Evolutionary conservation across 2,888 invertebrate species (phyloP), one percentile per base, ranked within the genome.

Genomic region (Rutpela maculata): DNA sequence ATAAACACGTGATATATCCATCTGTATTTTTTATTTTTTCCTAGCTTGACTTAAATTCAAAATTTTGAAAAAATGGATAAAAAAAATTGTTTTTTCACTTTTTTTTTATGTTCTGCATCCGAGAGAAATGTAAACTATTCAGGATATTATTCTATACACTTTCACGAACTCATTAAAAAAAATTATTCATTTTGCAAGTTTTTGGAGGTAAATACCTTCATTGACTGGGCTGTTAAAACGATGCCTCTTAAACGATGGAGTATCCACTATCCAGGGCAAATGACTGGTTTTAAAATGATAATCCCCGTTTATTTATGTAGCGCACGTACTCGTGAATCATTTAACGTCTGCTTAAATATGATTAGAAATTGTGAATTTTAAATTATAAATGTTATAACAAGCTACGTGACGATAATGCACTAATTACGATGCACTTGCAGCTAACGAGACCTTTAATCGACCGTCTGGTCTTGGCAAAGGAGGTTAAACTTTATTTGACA

Each of bases 331-430:
- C 63, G 62, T 72, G 63, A 71, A 71, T 71, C 71, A 71, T 22
- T 71, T 50, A 62, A 60, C 50, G 59, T 72, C 63, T 72, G 63
- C 50, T 63, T 72, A 35, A 72, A 63, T 72, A 62, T 72, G 62
- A 72, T 72, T 72, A 72, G 72, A 72, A 63, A 63, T 43, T 31
- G 55, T 50, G 55, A 63, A 72, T 63, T 72, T 63, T 55, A 72
- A 72, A 72, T 72, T 56, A 72, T 19, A 55, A 50, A 31, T 17
- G 69, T 57, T 59, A 59, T 38, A 70, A 38, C 19, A n/a, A 31
- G 60, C 15, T 63, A 72, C 72, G 72, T 72, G 72, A 72, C 56
- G 72, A 72, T 72, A 72, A 72, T 72, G 55, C 59, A 31, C 62
- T 72, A 63, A 63, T 72, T 63, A 50, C 55, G 35, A 43, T 31